These are phyloP conservation scores for Phengaris alcon DNA, from an alignment of 2,888 invertebrate genomes.

Conservation along the genomic window DNA sequence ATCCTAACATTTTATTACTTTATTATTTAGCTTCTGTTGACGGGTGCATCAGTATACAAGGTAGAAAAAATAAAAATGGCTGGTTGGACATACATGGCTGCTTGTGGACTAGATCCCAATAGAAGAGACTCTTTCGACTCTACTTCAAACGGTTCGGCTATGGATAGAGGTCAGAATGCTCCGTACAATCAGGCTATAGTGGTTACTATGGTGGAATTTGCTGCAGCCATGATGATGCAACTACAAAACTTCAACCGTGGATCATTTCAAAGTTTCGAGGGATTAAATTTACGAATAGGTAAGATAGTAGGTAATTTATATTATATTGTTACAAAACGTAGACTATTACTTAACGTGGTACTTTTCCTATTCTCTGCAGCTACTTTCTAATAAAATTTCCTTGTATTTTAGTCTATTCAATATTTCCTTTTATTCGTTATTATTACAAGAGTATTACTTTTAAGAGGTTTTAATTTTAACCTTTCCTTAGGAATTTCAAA, in stretches of 20 bases:
- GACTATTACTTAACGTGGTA: too few species aligned
- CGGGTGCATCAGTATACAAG: conserved; percentile 80
- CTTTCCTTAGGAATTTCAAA: conserved; percentile 86
- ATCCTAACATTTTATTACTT: neutral
- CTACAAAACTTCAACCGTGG: conserved; percentile 77
- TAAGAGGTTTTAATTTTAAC: neutral
- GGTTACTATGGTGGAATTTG: conserved; percentile 73
- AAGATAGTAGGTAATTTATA: conserved; percentile 38
- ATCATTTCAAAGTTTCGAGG: conserved; percentile 79
- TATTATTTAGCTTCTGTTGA: conserved; percentile 80
- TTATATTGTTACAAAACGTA: too few species aligned
- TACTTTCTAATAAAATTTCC: too few species aligned
- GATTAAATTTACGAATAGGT: conserved; percentile 87
- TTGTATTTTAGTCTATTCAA: too few species aligned
- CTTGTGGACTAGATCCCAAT: conserved; percentile 91
- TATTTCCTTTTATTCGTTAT: neutral
- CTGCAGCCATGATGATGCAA: conserved; percentile 74
- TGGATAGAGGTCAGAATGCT: conserved; percentile 55
- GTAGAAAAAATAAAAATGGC: conserved; percentile 98
- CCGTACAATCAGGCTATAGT: conserved; percentile 66
- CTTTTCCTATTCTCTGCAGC: too few species aligned
- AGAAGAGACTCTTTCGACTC: conserved; percentile 80
- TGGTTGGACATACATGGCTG: conserved; percentile 98
- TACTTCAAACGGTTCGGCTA: conserved; percentile 47
- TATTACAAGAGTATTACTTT: neutral